Percentiles rank a stretch among this genome's conserved stretches.
phyloP scores from a whole-genome alignment of 2,888 invertebrate genomes.

The Schizaphis graminum region DNA sequence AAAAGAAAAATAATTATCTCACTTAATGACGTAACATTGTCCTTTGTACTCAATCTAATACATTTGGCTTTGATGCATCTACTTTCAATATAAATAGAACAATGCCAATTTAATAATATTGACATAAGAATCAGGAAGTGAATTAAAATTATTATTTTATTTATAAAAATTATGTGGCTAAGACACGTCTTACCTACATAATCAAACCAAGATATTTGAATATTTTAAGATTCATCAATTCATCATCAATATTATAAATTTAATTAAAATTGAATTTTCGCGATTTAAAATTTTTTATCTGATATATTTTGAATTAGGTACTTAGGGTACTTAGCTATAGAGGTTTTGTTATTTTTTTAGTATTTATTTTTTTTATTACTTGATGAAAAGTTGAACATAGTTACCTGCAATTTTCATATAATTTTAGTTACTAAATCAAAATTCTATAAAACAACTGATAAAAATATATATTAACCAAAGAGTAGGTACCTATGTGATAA shows the following conservation, averaged over 20 bases:
- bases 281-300: background rate
- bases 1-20: background rate
- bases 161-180: background rate
- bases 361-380: background rate
- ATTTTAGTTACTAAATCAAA: background rate
- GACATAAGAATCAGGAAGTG: slow-evolving; percentile 38
- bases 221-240: background rate
- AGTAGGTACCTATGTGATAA: background rate
- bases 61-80: slow-evolving; percentile 18
- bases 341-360: background rate
- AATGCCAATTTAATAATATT: slow-evolving; percentile 48
- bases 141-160: slow-evolving; percentile 25
- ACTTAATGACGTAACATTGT: background rate
- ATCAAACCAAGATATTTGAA: background rate
- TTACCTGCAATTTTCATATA: background rate
- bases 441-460: background rate
- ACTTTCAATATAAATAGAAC: slow-evolving; percentile 29
- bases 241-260: background rate
- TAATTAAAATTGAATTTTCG: background rate
- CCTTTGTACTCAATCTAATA: slow-evolving; percentile 8
- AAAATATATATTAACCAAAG: background rate
- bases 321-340: too few species aligned
- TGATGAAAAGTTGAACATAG: background rate
- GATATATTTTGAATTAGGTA: background rate
- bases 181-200: background rate